Conservation (phyloP, 1,140 invertebrate genomes). For the Microplitis mediator region DNA sequence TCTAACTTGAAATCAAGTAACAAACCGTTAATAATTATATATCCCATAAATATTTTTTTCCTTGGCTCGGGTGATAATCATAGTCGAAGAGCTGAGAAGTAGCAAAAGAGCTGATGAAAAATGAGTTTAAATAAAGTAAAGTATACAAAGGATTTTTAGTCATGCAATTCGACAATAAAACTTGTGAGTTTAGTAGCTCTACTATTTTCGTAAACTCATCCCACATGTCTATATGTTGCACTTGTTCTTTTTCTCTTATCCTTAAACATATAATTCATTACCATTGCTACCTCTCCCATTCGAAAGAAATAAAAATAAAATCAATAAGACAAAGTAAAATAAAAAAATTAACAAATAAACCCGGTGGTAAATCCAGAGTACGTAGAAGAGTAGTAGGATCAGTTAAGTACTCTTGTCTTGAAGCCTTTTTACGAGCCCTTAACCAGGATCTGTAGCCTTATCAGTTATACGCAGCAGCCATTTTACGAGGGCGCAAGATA, state of each 20-base stretch:
- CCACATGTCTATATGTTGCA: too few relatives aligned
- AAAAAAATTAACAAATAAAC: neutral
- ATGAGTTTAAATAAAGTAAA: slow-evolving; percentile 50
- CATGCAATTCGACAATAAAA: slow-evolving; percentile 65
- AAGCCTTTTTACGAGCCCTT: slow-evolving; percentile 12
- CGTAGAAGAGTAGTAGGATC: neutral
- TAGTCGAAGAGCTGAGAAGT: slow-evolving; percentile 23
- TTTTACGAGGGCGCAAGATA: slow-evolving; percentile 9
- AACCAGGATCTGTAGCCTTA: slow-evolving; percentile 2
- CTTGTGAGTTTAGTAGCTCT: slow-evolving; percentile 60
- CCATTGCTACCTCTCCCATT: slow-evolving; percentile 30
- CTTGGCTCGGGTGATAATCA: too few relatives aligned
- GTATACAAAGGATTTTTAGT: slow-evolving; percentile 53
- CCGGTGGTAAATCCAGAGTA: slow-evolving; percentile 13
- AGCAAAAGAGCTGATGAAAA: slow-evolving; percentile 37
- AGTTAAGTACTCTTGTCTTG: neutral
- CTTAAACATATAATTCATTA: slow-evolving; percentile 40
- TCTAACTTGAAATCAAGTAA: too few relatives aligned
- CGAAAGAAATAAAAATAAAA: neutral
- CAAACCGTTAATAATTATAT: too few relatives aligned
- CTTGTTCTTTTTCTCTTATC: too few relatives aligned
- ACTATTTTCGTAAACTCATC: too few relatives aligned
- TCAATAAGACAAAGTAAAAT: neutral
- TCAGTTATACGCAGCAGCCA: slow-evolving; percentile 10
- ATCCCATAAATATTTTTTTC: too few relatives aligned